Base-by-base conservation (phyloP, 2,113 vertebrate genomes). In the Ibidorhyncha struthersii region DNA sequence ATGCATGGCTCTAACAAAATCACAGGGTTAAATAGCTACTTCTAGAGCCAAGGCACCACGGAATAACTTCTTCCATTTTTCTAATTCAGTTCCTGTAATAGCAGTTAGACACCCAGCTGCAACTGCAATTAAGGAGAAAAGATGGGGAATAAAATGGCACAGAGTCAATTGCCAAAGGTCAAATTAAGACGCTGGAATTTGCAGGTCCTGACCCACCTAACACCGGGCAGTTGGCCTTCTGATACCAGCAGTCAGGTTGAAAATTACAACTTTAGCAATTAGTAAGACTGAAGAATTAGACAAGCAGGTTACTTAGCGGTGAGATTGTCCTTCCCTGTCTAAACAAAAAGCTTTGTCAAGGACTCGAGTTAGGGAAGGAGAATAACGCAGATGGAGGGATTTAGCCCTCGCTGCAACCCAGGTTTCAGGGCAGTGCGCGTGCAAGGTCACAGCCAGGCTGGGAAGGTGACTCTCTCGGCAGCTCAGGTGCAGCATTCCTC, bases 141-240 rank as follows among this genome's bases (percentile, higher is more conserved):
- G 82, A 91, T 73, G 52, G 45, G 73, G 79, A 96, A 85, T 82
- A 92, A 86, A 95, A 82, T 50, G 15, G 62, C 79, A 53, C 18
- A 18, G 76, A 92, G 91, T 66, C 93, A 86, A 62, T 65, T 45
- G 53, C n/a, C 94, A 79, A 94, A 88, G 94, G 96, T 96, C 93
- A 94, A 38, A 90, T 93, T 80, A 90, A 94, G 92, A 95, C 52
- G 74, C 69, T 38, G 49, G 62, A 80, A 74, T 70, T 58, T 84
- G 79, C 71, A 58, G 81, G 91, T 87, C 40, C 36, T 70, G 79
- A 96, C 72, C 95, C 67, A 55, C 70, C 58, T 80, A 55, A 92
- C 76, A 80, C 83, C 41, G 30, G 19, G 72, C 30, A 59, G 86
- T 89, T 90, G 86, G 73, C 56, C 77, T 92, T 86, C 73, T 96